These are phyloP conservation scores for Nasonia oneida DNA, from an alignment of 2,888 invertebrate genomes.

Conservation along the genomic window DNA sequence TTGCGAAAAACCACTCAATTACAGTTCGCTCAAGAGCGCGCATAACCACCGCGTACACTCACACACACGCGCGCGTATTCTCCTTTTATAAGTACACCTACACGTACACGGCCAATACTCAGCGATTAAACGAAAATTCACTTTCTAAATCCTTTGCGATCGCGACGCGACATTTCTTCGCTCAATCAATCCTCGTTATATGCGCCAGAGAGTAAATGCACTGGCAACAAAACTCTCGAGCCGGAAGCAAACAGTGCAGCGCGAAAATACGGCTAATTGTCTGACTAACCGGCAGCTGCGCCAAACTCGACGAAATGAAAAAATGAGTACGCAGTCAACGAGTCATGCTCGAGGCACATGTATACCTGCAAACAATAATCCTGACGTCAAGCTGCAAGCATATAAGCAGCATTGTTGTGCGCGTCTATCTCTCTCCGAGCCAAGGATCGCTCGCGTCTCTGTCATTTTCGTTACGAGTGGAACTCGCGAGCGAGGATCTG, in stretches of 20 bases:
- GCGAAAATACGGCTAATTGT: conserved; percentile 21
- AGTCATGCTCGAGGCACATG: conserved; percentile 27
- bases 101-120: no score
- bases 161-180: not conserved
- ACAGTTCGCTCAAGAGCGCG: not conserved
- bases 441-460: conserved; percentile 6
- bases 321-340: conserved; percentile 48
- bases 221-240: not conserved
- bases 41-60: not conserved
- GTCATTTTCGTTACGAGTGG: conserved; percentile 39
- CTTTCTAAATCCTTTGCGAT: not conserved
- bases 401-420: not conserved
- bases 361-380: not conserved
- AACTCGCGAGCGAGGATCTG: conserved; percentile 31
- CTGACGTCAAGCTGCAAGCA: conserved; percentile 31
- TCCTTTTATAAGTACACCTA: no score
- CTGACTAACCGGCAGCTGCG: conserved; percentile 25
- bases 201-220: no score
- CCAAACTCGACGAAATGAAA: conserved; percentile 1
- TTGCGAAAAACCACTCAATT: conserved; percentile 15
- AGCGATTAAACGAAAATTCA: not conserved
- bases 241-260: not conserved
- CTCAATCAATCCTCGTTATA: no score
- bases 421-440: not conserved
- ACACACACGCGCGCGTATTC: no score